Evolutionary conservation across 2,797 vertebrate genomes (phyloP), one percentile per base, ranked within the genome.

Genomic region (Myotis planiceps): DNA sequence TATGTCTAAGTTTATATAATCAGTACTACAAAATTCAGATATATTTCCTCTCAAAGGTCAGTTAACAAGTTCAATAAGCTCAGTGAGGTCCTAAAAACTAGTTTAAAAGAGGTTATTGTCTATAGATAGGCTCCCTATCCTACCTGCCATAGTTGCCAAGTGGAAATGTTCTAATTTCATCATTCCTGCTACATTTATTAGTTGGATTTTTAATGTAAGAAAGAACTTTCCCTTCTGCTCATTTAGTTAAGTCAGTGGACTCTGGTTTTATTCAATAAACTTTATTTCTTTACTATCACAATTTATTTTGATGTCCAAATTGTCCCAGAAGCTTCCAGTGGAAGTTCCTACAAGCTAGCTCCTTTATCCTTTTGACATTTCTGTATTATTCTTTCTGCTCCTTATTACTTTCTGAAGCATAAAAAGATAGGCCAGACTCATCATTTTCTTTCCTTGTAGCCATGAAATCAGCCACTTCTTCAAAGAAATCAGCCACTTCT

Each of bases 1-100:
- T 96, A 65, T 94, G 83, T 89, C 76, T 90, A 90, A 55, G 74
- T 85, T 97, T 93, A 74, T 49, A 37, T 85, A 95, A 93, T 81
- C 81, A 92, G 45, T 80, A 21, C 55, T 92, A 29, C 53, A 94
- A 96, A 95, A 96, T 84, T 94, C 72, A 93, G 69, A 92, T 71
- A 90, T 25, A 84, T 94, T 39, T 32, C 49, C 32, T 75, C n/a
- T 95, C 69, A 90, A 42, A 81, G 71, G 66, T 87, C 83, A 87
- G 29, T 92, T 32, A 78, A 25, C 34, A 81, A 86, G 58, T 60
- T 53, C 37, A 78, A 37, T 37, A 81, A 86, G 58, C 60, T 58
- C 45, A 55, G 65, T 18, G 34, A 92, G 49, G 23, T 63, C 55
- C 72, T 92, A 53, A 49, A 81, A 93, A 78, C 68, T 49, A 68